Percentiles rank a stretch among this genome's conserved stretches.
Evolutionary conservation across 2,797 vertebrate genomes (phyloP).

Genomic region (Heteromormyrus szaboi): DNA sequence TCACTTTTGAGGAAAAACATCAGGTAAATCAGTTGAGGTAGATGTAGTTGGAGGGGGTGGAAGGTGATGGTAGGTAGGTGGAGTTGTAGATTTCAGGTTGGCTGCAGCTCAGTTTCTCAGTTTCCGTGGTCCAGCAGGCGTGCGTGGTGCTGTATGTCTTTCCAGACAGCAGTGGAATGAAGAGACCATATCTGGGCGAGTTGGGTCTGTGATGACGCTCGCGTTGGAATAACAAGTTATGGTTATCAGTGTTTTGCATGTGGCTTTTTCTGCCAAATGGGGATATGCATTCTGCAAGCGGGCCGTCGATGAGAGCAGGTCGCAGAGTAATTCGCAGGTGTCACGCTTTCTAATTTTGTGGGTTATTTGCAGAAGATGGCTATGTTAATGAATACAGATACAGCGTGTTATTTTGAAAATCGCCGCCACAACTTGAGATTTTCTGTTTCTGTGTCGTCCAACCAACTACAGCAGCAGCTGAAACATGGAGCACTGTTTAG

Average conservation of each 20-base stretch:
- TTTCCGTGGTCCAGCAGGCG: neutral
- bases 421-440: neutral
- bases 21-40: neutral
- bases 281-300: neutral
- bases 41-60: neutral
- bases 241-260: neutral
- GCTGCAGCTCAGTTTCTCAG: neutral
- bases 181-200: neutral
- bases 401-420: neutral
- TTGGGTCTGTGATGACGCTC: neutral
- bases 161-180: neutral
- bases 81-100: neutral
- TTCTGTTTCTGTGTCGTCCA: neutral
- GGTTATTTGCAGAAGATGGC: neutral
- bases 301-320: neutral
- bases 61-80: neutral
- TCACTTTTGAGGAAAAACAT: neutral
- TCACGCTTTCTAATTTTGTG: neutral
- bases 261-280: neutral
- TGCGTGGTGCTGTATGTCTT: neutral
- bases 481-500: neutral
- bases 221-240: neutral
- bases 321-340: neutral
- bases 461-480: neutral
- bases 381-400: constrained; percentile 1